A percentile compares a stretch with the other conserved stretches of the same genome.
phyloP scores from a whole-genome alignment of 2,113 vertebrate species.

The Alaudala cheleensis region DNA sequence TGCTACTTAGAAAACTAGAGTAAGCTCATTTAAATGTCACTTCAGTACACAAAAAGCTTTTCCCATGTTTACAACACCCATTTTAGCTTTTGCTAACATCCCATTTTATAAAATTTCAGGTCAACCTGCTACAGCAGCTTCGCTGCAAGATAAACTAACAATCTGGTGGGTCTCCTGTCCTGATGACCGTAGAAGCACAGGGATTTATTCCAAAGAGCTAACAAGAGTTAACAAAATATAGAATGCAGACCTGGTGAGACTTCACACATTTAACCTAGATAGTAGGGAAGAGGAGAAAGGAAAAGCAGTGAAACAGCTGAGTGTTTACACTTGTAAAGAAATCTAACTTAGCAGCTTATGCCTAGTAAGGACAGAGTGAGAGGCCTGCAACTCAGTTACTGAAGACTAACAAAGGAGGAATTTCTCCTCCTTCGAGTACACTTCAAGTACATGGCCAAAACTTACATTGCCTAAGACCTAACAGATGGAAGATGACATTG shows the following conservation, averaged over 20 bases:
- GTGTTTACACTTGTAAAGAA: background rate
- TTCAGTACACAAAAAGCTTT: background rate
- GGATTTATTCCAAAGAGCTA: background rate
- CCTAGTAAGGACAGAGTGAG: background rate
- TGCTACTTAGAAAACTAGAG: background rate
- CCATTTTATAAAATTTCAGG: background rate
- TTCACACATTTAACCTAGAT: background rate
- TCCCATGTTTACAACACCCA: background rate
- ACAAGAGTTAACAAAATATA: background rate
- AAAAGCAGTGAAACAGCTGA: background rate
- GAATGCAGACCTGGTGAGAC: background rate
- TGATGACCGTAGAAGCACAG: rapidly evolving
- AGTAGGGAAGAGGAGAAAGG: background rate
- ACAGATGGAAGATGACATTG: background rate
- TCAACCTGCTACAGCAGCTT: background rate
- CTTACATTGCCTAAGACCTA: background rate
- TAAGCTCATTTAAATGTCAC: background rate
- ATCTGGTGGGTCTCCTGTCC: background rate
- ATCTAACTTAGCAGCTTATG: background rate
- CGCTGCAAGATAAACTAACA: background rate
- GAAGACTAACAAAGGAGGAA: background rate
- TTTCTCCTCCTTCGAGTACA: background rate
- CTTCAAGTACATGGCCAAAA: background rate
- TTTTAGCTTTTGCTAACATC: background rate
- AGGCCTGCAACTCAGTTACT: background rate